Base-by-base conservation (phyloP, 2,888 invertebrate species). In the Endotricha flammealis region DNA sequence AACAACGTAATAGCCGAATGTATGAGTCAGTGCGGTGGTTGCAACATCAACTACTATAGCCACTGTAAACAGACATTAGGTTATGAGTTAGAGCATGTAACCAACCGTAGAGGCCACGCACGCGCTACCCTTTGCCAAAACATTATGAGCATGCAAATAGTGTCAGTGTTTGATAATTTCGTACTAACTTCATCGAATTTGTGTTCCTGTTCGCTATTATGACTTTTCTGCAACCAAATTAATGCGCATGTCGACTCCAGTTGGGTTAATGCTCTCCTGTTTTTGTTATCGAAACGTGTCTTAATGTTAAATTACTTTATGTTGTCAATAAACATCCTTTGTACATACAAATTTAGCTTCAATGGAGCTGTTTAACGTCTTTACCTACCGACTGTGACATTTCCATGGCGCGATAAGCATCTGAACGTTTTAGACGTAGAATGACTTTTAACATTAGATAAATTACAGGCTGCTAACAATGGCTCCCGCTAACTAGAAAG, bases 401-500 rank as follows among this genome's bases (percentile, higher is more conserved):
- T 47, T 30, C 29, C 39, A 44, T 42, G 34, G 32, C 29, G 40
- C 54, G 43, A 56, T 56, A 53, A 47, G 55, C 50, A 45, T 33
- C 32, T 11, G 4, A 61, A 50, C 44, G 49, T 56, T 57, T 57
- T 44, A 52, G 60, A 59, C 46, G 53, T 51, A 43, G 59, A 74
- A 68, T 65, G 58, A 68, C 64, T 73, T 71, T 68, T 67, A 33
- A 68, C 70, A 71, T 76, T 67, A 71, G 67, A 76, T 73, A 73
- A 71, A 80, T 77, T 78, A 78, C 61, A 68, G 55, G 53, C 62
- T 52, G 53, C 66, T 65, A 77, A 80, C 79, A 83, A 81, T 78
- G 65, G 77, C 57, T 59, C 55, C 60, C 63, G 63, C 68, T 70
- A 73, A 74, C 73, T 79, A 79, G 76, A 81, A 82, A 82, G 79